phyloP scores from a whole-genome alignment of 2,888 invertebrate species.

The Himalopsyche kuldschensis region DNA sequence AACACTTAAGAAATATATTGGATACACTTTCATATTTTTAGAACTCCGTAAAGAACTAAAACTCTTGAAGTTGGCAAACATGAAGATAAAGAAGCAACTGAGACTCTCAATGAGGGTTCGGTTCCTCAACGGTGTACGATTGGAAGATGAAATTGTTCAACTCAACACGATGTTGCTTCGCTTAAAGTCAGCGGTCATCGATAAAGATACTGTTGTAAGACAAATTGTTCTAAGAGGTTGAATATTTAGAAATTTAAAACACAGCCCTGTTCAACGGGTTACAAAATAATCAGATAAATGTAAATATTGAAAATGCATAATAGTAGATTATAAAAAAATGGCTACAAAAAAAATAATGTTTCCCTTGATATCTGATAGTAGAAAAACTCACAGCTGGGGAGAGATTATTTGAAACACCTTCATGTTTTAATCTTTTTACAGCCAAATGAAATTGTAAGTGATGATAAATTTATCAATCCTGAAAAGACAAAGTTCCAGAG shows the following conservation, averaged over 20 bases:
- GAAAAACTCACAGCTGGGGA: no score
- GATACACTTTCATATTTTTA: constrained; percentile 2
- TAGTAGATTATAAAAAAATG: no score
- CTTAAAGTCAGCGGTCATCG: not conserved
- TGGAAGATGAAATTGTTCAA: constrained; percentile 25
- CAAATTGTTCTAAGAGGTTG: no score
- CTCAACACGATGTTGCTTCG: constrained; percentile 17
- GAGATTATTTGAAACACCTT: no score
- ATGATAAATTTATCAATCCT: not conserved
- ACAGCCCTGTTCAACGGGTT: no score
- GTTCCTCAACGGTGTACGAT: constrained; percentile 20
- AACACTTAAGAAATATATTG: no score
- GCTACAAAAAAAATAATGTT: no score
- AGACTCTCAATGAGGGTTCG: constrained; percentile 22
- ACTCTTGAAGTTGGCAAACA: constrained; percentile 27
- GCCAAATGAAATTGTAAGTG: not conserved
- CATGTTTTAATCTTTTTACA: not conserved
- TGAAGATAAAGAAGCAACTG: constrained; percentile 34
- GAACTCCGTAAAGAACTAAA: constrained; percentile 34
- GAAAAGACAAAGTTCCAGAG: not conserved
- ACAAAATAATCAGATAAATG: no score
- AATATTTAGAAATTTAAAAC: no score
- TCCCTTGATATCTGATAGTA: no score
- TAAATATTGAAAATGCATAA: no score
- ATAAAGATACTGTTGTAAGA: not conserved